Evolutionary conservation across 2,888 invertebrate genomes (phyloP).

Genomic region (Biston betularia): DNA sequence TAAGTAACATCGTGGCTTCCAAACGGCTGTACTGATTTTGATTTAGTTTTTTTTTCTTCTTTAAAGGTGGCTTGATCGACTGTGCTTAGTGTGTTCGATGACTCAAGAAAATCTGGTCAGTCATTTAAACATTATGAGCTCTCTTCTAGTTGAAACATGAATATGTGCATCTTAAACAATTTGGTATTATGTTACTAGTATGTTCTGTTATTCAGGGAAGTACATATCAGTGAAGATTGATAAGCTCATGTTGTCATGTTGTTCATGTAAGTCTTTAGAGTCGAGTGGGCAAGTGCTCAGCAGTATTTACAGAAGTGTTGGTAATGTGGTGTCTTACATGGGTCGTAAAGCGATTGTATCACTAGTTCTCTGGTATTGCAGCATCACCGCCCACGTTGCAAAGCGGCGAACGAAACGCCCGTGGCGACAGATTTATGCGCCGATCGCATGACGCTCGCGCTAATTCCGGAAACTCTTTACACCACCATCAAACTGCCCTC

Average conservation of each 20-base stretch:
- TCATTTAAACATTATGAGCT: no score
- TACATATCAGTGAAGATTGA: conserved; percentile 1
- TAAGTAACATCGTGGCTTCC: no score
- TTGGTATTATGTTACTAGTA: no score
- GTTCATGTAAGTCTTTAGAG: neutral
- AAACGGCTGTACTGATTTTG: no score
- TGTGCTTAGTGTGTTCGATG: no score
- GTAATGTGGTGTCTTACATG: conserved; percentile 25
- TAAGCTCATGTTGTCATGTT: conserved; percentile 20
- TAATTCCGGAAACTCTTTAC: conserved; percentile 69
- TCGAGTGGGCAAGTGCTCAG: neutral
- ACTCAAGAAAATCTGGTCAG: no score
- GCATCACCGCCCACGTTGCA: conserved; percentile 54
- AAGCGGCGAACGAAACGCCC: conserved; percentile 49
- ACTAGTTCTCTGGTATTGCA: conserved; percentile 50
- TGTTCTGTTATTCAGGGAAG: no score
- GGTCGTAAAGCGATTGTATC: conserved; percentile 53
- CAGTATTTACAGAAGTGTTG: conserved; percentile 11
- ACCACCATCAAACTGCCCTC: conserved; percentile 51
- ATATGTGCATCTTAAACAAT: no score
- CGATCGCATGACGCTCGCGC: conserved; percentile 70
- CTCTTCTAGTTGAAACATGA: no score
- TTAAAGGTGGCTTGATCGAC: no score
- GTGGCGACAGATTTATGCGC: conserved; percentile 74
- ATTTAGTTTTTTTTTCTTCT: no score